Percentiles rank a stretch among this genome's conserved stretches.
Conservation (phyloP, 2,888 invertebrate genomes). For the Cosmopolites sordidus region DNA sequence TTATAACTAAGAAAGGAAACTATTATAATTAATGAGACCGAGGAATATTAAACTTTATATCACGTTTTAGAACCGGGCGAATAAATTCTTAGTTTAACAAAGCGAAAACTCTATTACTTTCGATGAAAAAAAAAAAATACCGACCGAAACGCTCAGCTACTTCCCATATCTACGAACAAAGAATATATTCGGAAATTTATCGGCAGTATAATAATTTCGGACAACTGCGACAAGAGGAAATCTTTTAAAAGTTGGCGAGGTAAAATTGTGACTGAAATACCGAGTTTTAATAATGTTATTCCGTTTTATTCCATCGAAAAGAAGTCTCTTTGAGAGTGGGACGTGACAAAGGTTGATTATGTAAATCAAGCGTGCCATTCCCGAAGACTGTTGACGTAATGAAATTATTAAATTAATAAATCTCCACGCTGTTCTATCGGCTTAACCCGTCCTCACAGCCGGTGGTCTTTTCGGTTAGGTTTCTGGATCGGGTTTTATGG, state of each 20-base stretch:
- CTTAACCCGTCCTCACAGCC: too few species aligned
- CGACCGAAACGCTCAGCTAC: too few species aligned
- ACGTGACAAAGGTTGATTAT: constrained; percentile 2
- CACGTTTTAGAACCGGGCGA: constrained; percentile 9
- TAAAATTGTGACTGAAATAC: constrained; percentile 22
- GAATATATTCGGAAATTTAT: constrained; percentile 24
- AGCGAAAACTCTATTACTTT: constrained; percentile 18
- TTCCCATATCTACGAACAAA: constrained; percentile 14
- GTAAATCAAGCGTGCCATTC: background rate
- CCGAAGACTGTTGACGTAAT: background rate
- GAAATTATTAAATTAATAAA: background rate
- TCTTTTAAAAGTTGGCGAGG: constrained; percentile 17
- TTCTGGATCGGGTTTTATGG: too few species aligned
- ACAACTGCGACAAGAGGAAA: constrained; percentile 20
- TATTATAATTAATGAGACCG: too few species aligned
- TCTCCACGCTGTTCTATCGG: background rate
- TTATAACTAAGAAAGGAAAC: too few species aligned
- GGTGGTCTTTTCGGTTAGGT: too few species aligned
- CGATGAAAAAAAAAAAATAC: constrained; percentile 12
- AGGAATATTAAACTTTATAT: constrained; percentile 11
- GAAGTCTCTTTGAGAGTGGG: background rate
- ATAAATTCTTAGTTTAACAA: constrained; percentile 21
- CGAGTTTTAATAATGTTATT: constrained; percentile 17
- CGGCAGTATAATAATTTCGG: constrained; percentile 20
- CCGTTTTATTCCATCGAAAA: background rate